These are phyloP conservation scores for Periophthalmus magnuspinnatus DNA, from an alignment of 2,797 vertebrate species.

Conservation along the genomic window DNA sequence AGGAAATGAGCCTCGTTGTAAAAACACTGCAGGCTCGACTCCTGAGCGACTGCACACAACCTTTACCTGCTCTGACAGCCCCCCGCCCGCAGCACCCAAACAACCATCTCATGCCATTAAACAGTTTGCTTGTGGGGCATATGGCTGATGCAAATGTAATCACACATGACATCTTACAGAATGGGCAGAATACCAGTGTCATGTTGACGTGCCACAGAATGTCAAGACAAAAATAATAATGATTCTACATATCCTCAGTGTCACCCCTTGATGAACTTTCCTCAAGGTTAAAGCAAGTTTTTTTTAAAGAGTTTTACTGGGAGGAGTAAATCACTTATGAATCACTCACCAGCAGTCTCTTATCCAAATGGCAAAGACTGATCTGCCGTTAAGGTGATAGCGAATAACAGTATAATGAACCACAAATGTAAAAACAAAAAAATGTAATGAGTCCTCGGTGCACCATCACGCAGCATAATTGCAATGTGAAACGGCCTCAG, in stretches of 20 bases:
- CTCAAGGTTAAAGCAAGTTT: too few relatives aligned
- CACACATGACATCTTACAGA: slow-evolving; percentile 23
- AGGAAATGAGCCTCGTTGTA: slow-evolving; percentile 24
- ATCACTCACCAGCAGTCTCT: too few relatives aligned
- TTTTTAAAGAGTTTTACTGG: too few relatives aligned
- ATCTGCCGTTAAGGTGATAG: background rate
- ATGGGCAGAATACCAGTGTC: slow-evolving; percentile 15
- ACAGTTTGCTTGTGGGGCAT: slow-evolving; percentile 26
- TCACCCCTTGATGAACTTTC: too few relatives aligned
- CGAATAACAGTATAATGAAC: background rate
- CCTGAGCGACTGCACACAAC: slow-evolving; percentile 7
- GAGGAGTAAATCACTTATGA: too few relatives aligned
- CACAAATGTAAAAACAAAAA: background rate
- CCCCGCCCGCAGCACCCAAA: slow-evolving; percentile 8
- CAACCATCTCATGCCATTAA: slow-evolving; percentile 28
- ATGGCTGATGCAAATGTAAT: slow-evolving; percentile 26
- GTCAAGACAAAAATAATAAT: background rate
- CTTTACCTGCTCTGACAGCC: slow-evolving; percentile 21
- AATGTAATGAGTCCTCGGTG: slow-evolving; percentile 2
- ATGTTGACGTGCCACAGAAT: background rate
- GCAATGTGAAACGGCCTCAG: background rate
- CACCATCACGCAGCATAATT: slow-evolving; percentile 4
- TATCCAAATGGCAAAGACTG: slow-evolving; percentile 9
- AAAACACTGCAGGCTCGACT: slow-evolving; percentile 21
- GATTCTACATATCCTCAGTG: too few relatives aligned